Evolutionary conservation across 2,113 vertebrate genomes (phyloP).

Genomic region (Rynchops niger): DNA sequence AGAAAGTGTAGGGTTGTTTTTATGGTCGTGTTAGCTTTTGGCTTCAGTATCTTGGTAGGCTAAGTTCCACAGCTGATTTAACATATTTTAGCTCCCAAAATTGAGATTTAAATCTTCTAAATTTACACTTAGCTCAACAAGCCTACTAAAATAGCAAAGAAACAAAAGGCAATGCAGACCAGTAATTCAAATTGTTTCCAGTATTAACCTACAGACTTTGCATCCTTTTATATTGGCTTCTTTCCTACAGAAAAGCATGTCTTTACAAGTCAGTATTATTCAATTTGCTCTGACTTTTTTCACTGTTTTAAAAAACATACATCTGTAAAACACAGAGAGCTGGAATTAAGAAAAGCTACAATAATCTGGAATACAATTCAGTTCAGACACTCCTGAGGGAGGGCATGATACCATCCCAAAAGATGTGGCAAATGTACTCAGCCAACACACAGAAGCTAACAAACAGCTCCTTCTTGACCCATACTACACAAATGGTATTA

Average conservation of each 20-base stretch:
- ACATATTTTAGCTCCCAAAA: not conserved
- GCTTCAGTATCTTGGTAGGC: not conserved
- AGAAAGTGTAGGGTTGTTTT: not conserved
- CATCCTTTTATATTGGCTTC: not conserved
- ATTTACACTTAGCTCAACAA: not conserved
- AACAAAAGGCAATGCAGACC: not conserved
- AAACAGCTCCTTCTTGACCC: not conserved
- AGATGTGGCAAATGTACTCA: not conserved
- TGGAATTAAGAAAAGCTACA: not conserved
- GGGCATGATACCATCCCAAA: not conserved
- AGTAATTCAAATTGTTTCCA: not conserved
- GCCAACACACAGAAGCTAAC: not conserved
- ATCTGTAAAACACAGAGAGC: not conserved
- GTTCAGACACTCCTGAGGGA: not conserved
- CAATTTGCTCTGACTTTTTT: not conserved
- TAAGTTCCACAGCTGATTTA: not conserved
- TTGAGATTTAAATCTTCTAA: not conserved
- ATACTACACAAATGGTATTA: not conserved
- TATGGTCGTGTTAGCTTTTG: not conserved
- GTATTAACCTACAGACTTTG: not conserved
- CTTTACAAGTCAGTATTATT: not conserved
- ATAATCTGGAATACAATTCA: not conserved
- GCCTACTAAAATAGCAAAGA: not conserved
- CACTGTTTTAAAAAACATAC: not conserved
- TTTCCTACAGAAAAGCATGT: not conserved